A percentile compares a stretch with the other conserved stretches of the same genome.
Evolutionary conservation across 2,888 invertebrate genomes (phyloP).

Genomic region (Harpagoxenus sublaevis): DNA sequence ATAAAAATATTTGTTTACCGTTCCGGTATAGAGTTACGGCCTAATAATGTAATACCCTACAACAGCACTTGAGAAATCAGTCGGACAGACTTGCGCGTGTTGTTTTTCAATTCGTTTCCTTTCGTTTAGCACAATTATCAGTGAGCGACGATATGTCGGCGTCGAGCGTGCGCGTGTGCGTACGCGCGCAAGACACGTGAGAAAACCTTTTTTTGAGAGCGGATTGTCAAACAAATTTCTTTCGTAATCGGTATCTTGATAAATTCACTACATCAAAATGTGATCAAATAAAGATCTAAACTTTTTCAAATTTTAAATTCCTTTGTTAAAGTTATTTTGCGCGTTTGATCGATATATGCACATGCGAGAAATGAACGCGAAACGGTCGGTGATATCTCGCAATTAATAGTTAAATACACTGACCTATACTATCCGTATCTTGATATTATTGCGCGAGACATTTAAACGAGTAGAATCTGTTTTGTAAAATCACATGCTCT

Average conservation of each 20-base stretch:
- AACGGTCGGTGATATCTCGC: background rate
- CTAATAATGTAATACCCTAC: conserved; percentile 22
- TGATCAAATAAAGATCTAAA: background rate
- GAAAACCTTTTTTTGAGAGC: background rate
- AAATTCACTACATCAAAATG: background rate
- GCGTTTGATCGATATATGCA: background rate
- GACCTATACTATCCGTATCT: background rate
- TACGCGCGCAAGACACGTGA: background rate
- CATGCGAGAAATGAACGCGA: background rate
- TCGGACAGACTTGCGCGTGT: background rate
- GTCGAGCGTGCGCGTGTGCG: background rate
- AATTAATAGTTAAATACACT: conserved; percentile 3
- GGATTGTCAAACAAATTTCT: conserved; percentile 23
- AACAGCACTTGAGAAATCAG: conserved; percentile 21
- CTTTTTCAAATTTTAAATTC: background rate
- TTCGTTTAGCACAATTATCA: conserved; percentile 27
- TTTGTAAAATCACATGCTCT: background rate
- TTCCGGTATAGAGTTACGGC: background rate
- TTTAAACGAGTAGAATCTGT: conserved; percentile 2
- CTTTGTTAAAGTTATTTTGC: background rate
- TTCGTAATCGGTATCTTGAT: background rate
- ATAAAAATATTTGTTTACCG: background rate
- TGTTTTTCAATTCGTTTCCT: conserved; percentile 1
- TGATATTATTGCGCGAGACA: background rate
- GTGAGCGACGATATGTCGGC: background rate